A percentile compares a stretch with the other conserved stretches of the same genome.
Conservation (phyloP, 2,113 vertebrate genomes). For the Tichodroma muraria region DNA sequence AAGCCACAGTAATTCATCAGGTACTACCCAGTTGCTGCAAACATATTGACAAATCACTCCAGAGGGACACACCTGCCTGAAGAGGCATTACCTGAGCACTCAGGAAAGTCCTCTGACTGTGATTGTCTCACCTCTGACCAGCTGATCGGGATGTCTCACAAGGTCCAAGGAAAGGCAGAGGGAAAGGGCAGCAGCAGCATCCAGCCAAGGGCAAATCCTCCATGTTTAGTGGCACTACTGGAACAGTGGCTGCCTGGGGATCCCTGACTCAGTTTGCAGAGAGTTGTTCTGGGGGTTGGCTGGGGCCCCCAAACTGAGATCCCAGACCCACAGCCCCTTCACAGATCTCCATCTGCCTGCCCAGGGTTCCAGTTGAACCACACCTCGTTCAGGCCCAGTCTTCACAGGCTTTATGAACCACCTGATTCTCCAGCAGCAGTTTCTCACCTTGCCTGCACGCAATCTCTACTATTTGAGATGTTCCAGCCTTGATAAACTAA, state of each 20-base stretch:
- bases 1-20: background rate
- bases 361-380: background rate
- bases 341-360: background rate
- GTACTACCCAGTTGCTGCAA: background rate
- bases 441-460: background rate
- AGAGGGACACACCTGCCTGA: background rate
- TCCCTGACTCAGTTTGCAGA: background rate
- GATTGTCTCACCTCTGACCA: background rate
- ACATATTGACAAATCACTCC: background rate
- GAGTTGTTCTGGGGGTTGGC: background rate
- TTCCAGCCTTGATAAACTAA: background rate
- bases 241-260: background rate
- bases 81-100: background rate
- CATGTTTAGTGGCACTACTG: background rate
- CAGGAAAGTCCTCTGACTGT: background rate
- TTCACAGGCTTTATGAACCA: background rate
- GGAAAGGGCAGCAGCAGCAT: background rate
- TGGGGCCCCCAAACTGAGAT: background rate
- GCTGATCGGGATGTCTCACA: background rate
- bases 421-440: background rate
- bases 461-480: background rate
- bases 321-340: background rate
- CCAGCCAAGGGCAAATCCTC: background rate
- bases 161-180: background rate
- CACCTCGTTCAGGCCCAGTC: background rate